Evolutionary conservation across 2,888 invertebrate genomes (phyloP), one percentile per base, ranked within the genome.

Genomic region (Galeruca laticollis): DNA sequence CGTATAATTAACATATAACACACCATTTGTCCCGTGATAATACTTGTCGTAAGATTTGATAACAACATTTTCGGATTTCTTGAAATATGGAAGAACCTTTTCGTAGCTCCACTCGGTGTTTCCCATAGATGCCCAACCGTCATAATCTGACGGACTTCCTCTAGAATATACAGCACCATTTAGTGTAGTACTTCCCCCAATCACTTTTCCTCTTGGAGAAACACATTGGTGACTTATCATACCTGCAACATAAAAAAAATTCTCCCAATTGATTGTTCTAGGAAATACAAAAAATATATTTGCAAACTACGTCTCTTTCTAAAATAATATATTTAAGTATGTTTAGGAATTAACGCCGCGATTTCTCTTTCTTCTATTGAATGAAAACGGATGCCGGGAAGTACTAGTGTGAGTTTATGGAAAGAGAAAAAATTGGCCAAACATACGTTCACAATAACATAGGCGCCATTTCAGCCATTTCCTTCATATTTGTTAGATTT

Each of bases 131-230:
- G 86, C 87, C 90, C 90, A 94, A 49, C 85, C 86, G 85, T 33
- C 91, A 85, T 92, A 95, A 80, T 95, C 93, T 11, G 31, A 49
- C 13, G 40, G 60, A 37, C 90, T 87, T 13, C 92, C 93, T 69
- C 92, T 86, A 0, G 91, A 91, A 75, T 92, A 92, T 79, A 92
- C 91, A 93, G 94, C 93, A 77, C 90, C 92, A 81, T 94, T 94
- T 3, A 94, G 84, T 0, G 92, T 90, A 75, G 92, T 92, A 6
- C 91, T 91, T 1, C 94, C 95, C 9, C 94, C 94, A 81, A 95
- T 88, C 0, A 93, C 93, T 82, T 92, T 93, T 3, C 94, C 94
- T 51, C 87, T 77, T 0, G 88, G 84, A 76, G 82, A 82, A 0
- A 78, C 79, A 72, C 86, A 86, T 52, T 76, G 78, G 0, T 78